phyloP scores from a whole-genome alignment of 2,797 vertebrate genomes.

The Clarias pachynema region DNA sequence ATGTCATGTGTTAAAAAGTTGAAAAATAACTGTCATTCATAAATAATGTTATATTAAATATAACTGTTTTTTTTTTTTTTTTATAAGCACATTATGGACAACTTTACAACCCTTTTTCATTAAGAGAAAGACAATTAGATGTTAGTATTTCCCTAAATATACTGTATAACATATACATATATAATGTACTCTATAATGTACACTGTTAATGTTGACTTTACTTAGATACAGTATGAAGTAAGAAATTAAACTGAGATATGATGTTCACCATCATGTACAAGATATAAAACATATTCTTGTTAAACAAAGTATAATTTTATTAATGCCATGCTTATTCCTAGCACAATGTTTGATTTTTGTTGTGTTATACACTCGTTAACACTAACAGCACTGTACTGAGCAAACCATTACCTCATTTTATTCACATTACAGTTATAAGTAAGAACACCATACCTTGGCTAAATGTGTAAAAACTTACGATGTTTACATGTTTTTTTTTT shows the following conservation, averaged over 20 bases:
- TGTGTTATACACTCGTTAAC: not conserved
- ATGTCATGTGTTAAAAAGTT: not conserved
- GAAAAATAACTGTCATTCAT: not conserved
- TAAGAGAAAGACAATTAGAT: not conserved
- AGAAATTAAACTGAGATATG: not conserved
- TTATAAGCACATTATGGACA: not conserved
- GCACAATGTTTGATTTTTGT: not conserved
- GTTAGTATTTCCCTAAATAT: not conserved
- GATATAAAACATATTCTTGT: not conserved
- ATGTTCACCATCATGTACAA: not conserved
- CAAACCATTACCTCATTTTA: slow-evolving; percentile 1
- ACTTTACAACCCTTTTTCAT: not conserved
- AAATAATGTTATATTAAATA: not conserved
- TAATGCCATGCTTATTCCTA: not conserved
- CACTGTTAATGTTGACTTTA: not conserved
- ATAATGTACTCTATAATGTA: not conserved
- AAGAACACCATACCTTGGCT: not conserved
- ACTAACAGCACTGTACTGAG: not conserved
- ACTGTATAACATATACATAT: not conserved
- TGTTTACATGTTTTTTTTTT: not conserved
- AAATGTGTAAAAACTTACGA: not conserved
- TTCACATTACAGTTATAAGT: not conserved
- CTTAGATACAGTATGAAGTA: not conserved
- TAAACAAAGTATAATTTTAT: not conserved
- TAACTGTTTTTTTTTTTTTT: not conserved